phyloP scores from a whole-genome alignment of 2,888 invertebrate genomes.

The Napeogenes sylphis region DNA sequence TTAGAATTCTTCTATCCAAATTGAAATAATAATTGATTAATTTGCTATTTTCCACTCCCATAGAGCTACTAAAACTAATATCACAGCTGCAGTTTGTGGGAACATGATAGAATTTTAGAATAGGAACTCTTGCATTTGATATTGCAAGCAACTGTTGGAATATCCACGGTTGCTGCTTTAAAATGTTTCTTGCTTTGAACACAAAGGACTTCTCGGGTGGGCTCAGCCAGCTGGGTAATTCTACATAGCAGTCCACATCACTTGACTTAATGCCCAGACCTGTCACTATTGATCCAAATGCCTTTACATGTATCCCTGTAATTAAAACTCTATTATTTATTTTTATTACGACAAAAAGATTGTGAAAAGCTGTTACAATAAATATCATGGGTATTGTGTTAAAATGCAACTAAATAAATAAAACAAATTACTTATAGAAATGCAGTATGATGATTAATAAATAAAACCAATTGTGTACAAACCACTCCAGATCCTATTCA shows the following conservation, averaged over 20 bases:
- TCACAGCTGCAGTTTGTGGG: slow-evolving; percentile 81
- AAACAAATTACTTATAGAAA: too few relatives aligned
- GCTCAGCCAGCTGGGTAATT: slow-evolving; percentile 46
- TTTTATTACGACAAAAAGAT: too few relatives aligned
- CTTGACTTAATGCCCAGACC: slow-evolving; percentile 83
- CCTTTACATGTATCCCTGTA: slow-evolving; percentile 57
- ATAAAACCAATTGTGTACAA: neutral
- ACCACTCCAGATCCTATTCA: slow-evolving; percentile 46
- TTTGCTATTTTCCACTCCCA: slow-evolving; percentile 82
- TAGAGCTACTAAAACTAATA: slow-evolving; percentile 82
- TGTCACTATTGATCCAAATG: slow-evolving; percentile 86
- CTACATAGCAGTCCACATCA: slow-evolving; percentile 84
- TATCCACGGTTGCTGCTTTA: slow-evolving; percentile 47
- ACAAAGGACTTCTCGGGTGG: slow-evolving; percentile 33
- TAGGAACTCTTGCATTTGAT: slow-evolving; percentile 83
- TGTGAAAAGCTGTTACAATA: too few relatives aligned
- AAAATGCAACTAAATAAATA: too few relatives aligned
- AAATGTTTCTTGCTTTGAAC: slow-evolving; percentile 48
- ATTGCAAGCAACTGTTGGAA: slow-evolving; percentile 67
- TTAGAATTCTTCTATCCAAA: slow-evolving; percentile 75
- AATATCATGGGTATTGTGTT: too few relatives aligned
- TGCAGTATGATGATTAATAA: too few relatives aligned
- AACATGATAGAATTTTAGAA: slow-evolving; percentile 83
- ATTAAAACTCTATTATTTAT: slow-evolving; percentile 3
- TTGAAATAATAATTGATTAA: slow-evolving; percentile 78